These are phyloP conservation scores for Hemiscyllium ocellatum DNA, from an alignment of 2,113 vertebrate species.

Conservation along the genomic window DNA sequence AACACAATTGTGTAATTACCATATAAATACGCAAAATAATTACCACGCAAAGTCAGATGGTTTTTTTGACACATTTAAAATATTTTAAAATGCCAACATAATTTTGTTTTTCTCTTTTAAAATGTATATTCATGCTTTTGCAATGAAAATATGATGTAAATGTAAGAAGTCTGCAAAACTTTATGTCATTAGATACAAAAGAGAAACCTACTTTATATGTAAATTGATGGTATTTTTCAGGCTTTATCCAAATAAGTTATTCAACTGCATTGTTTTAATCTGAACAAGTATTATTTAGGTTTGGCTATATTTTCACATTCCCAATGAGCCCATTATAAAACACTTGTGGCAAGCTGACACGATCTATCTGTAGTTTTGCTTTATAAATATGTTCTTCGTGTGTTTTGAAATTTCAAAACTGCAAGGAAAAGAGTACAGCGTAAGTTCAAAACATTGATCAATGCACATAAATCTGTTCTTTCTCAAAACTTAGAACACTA, in stretches of 20 bases:
- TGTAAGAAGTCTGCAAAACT: background rate
- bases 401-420: background rate
- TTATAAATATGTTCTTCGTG: background rate
- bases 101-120: background rate
- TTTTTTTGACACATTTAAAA: background rate
- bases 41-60: background rate
- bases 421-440: background rate
- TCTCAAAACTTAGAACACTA: background rate
- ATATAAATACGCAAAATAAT: background rate
- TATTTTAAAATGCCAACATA: background rate
- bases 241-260: background rate
- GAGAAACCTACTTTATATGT: background rate
- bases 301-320: background rate
- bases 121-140: background rate
- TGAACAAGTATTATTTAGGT: background rate
- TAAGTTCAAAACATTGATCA: background rate
- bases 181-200: background rate
- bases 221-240: conserved; percentile 18
- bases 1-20: background rate
- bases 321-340: background rate
- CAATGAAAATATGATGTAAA: background rate
- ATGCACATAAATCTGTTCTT: background rate
- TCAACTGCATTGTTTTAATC: background rate
- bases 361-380: background rate
- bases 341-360: background rate